Evolutionary conservation across 2,888 invertebrate species (phyloP), one percentile per base, ranked within the genome.

Genomic region (Prosopocoilus inquinatus): DNA sequence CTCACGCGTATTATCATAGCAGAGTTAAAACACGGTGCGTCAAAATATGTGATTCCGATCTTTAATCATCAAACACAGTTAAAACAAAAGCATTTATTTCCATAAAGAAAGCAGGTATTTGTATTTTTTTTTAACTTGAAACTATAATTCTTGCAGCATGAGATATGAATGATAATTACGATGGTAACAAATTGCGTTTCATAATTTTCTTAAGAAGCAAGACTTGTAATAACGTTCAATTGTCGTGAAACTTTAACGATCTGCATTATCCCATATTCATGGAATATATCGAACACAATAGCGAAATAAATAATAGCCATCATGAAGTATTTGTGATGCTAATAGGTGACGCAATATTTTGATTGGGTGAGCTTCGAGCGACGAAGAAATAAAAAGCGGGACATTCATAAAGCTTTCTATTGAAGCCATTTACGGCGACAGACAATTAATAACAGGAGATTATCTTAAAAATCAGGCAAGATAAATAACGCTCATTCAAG

Each of bases 401-500:
- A 43, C 58, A 51, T 59, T 48, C 50, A 51, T 59, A 55, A 55
- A 47, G 35, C 44, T 51, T 53, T 55, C 53, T 55, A 60, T 53
- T 20, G 53, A 48, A 45, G 12, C 58, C 54, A 50, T 54, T 57
- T 61, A 57, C 48, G 57, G 55, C 51, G 44, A 47, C 52, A 50
- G 51, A 51, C 58, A 49, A 61, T 61, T 58, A 57, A 61, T 61
- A 61, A 61, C 28, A 45, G 36, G 49, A 55, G 51, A 59, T 59
- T 59, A 61, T 59, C 55, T 58, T 53, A 57, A 61, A 61, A 61
- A 61, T 59, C 59, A 55, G 50, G 50, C 47, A 39, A 55, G 53
- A 58, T 58, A 54, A 56, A 60, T 57, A 60, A 57, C 53, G 48
- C 53, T 50, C 49, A 56, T 47, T 59, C 52, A 52, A 50, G 48